phyloP scores from a whole-genome alignment of 2,797 vertebrate species.

The Ctenochaetus hawaiiensis region DNA sequence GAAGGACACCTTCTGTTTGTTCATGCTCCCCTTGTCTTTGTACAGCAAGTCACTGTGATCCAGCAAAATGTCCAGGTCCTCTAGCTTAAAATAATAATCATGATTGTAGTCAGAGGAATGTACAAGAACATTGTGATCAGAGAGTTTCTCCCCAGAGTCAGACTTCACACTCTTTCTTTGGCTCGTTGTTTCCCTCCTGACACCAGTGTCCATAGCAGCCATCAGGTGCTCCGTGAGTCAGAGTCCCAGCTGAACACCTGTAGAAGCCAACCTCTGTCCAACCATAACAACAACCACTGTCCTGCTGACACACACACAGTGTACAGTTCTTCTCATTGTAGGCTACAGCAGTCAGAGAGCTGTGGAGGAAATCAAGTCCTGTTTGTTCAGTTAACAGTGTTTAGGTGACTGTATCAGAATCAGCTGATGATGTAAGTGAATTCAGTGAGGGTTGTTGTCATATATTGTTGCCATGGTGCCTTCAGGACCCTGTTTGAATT shows the following conservation, averaged over 20 bases:
- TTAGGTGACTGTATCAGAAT: too few relatives aligned
- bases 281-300: slow-evolving; percentile 18
- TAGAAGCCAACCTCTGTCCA: not conserved
- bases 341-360: too few relatives aligned
- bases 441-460: too few relatives aligned
- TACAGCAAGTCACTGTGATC: too few relatives aligned
- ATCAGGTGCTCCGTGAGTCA: slow-evolving; percentile 18
- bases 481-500: too few relatives aligned
- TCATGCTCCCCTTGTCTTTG: too few relatives aligned
- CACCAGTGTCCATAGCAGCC: not conserved
- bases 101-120: not conserved
- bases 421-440: too few relatives aligned
- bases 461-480: too few relatives aligned
- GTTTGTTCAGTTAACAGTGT: too few relatives aligned
- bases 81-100: not conserved
- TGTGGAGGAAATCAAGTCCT: too few relatives aligned
- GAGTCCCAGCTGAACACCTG: slow-evolving; percentile 28
- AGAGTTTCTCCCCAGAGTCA: slow-evolving; percentile 5
- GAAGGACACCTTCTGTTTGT: too few relatives aligned
- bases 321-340: not conserved
- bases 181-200: not conserved
- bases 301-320: not conserved
- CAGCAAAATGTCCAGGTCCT: too few relatives aligned
- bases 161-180: not conserved
- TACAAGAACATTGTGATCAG: not conserved